Evolutionary conservation across 1,140 invertebrate genomes (phyloP).

Genomic region (Megalopta genalis): DNA sequence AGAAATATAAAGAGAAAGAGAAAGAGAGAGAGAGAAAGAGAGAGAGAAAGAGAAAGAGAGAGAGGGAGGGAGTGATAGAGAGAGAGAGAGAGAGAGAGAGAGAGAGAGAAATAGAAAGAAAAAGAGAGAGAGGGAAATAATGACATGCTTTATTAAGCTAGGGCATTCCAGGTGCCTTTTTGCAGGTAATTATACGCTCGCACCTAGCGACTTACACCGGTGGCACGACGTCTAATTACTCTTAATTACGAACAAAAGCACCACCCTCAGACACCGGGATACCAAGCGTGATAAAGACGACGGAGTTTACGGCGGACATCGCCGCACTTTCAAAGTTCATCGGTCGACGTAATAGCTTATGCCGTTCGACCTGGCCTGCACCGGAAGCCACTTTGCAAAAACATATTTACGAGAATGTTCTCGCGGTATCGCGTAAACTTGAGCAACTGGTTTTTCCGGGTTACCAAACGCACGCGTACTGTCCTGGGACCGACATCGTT

Average conservation of each 20-base stretch:
- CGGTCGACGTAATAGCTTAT: not conserved
- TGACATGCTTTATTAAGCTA: conserved; percentile 48
- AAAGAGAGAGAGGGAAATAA: conserved; percentile 31
- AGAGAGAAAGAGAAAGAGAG: too few relatives aligned
- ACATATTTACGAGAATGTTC: not conserved
- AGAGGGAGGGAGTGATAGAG: too few relatives aligned
- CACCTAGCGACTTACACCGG: conserved; percentile 28
- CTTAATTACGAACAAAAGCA: conserved; percentile 46
- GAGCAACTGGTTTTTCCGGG: not conserved
- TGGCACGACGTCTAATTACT: conserved; percentile 37
- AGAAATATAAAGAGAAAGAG: too few relatives aligned
- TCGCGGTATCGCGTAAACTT: not conserved
- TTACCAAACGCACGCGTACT: too few relatives aligned
- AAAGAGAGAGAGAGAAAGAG: not conserved
- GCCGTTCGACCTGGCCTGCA: not conserved
- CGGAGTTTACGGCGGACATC: conserved; percentile 10
- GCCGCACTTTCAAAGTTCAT: conserved; percentile 21
- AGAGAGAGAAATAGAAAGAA: not conserved
- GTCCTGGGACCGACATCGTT: too few relatives aligned
- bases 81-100: not conserved
- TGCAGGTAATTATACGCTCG: conserved; percentile 44
- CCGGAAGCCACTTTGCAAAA: not conserved
- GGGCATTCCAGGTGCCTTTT: conserved; percentile 29
- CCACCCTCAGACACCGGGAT: not conserved
- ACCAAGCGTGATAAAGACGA: not conserved